Evolutionary conservation across 2,888 invertebrate species (phyloP), one percentile per base, ranked within the genome.

Genomic region (Tiliacea aurago): DNA sequence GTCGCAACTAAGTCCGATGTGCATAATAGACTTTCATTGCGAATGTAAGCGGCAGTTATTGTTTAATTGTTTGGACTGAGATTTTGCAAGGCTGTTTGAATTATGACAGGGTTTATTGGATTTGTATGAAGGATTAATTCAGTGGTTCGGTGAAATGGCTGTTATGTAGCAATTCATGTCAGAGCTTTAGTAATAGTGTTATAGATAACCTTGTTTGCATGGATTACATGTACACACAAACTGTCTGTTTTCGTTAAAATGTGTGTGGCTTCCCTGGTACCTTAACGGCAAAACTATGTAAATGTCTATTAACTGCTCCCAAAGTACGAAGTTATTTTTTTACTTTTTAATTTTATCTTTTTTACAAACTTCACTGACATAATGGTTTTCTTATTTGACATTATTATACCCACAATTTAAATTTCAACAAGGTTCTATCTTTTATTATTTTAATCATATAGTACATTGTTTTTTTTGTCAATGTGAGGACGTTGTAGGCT

Each of bases 1-100:
- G 7, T 58, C 18, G 51, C 28, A 72, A 80, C 64, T 49, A 33
- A 28, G 41, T 64, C 49, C 62, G 78, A 63, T 59, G 43, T 47
- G 23, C 43, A 56, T 73, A 59, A 62, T 69, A 69, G 81, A 80
- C 69, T 81, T 81, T 67, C 62, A 81, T 70, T 64, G 63, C 37
- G 41, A 67, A 41, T 73, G 59, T 73, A 77, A 77, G 41, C 49
- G 78, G 59, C 73, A 81, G 66, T 70, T 67, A 80, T 81, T 81
- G 63, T 55, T 67, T 80, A 77, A 81, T 59, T 81, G 55, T 41
- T 63, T 37, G 69, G 18, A 56, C 59, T 61, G 66, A 70, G 78
- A 78, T 73, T 81, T 70, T 33, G 51, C 37, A 63, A 43, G 33
- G 55, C 33, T 20, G 47, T 33, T 20, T 41, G 23, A 66, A 41